Base-by-base conservation (phyloP, 1,140 invertebrate species). In the Cyclargus thomasi region DNA sequence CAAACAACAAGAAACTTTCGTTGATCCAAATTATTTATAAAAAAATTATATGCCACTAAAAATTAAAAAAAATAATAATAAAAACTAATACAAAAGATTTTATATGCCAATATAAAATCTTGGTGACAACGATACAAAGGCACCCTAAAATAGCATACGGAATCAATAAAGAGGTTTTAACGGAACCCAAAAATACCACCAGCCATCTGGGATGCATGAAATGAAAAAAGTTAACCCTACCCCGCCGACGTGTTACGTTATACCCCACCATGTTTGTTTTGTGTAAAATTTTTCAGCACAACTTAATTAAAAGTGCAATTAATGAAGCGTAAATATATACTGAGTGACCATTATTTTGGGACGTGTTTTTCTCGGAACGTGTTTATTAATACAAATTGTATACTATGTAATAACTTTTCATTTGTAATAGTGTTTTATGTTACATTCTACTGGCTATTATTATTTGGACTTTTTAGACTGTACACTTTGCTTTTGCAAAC, bases 261-360 rank as follows among this genome's bases (percentile, higher is more conserved):
- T 47, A 47, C 0, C 39, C 39, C 39, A 47, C 39, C 53, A 55
- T 59, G 14, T 59, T 59, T 59, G 55, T 59, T 11, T 55, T 55
- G 18, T 20, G 18, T 59, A 21, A 59, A n/a, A 59, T 59, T 59
- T 59, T 59, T 22, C 55, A 21, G 55, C 18, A 21, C 55, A 59
- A 59, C 55, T 59, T 59, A 59, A 59, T 59, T 59, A 59, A 59
- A 20, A 59, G 55, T 59, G 55, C 18, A 59, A 21, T 20, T 59
- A 59, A 59, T 59, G 55, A 59, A 59, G 55, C 20, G 17, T 55
- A 21, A 59, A 59, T 20, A 18, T 59, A 59, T 59, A 21, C 55
- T 21, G 55, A 59, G 53, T 3, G 53, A 5, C 3, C 18, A 59
- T 21, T 59, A 59, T 59, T 59, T 0, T 21, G 55, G 6, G 55